Evolutionary conservation across 2,797 vertebrate genomes (phyloP).

Genomic region (Manis pentadactyla): DNA sequence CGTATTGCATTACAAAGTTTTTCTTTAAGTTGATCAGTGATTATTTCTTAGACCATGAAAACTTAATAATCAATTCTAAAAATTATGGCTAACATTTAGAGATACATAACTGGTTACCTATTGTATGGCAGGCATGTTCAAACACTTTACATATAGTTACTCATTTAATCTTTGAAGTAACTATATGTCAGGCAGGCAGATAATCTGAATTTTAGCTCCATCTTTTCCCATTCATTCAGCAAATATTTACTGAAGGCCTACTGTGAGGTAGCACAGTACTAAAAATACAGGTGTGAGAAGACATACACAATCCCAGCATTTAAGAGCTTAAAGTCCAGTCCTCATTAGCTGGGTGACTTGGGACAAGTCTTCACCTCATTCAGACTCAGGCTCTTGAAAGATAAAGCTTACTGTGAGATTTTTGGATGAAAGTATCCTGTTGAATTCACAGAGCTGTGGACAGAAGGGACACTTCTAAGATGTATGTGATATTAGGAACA

Average conservation of each 20-base stretch:
- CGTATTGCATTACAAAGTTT: conserved; percentile 49
- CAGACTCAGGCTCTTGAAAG: background rate
- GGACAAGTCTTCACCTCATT: background rate
- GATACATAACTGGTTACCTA: background rate
- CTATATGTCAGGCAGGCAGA: background rate
- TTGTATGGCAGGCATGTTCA: background rate
- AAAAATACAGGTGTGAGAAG: background rate
- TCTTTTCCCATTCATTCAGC: background rate
- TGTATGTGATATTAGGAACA: background rate
- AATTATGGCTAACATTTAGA: conserved; percentile 49
- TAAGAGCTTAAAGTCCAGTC: background rate
- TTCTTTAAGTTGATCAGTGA: conserved; percentile 62
- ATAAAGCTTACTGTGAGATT: background rate
- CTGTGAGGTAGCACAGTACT: background rate
- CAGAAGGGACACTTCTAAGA: background rate
- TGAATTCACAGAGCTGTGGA: background rate
- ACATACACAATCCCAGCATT: background rate
- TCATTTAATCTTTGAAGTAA: conserved; percentile 11
- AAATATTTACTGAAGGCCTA: background rate
- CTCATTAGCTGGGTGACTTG: background rate
- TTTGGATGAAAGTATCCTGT: background rate
- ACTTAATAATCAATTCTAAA: conserved; percentile 69
- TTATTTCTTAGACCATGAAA: conserved; percentile 35
- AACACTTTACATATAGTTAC: background rate
- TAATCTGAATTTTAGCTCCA: background rate